These are phyloP conservation scores for Tupiocoris notatus DNA, from an alignment of 2,888 invertebrate genomes.

Conservation along the genomic window DNA sequence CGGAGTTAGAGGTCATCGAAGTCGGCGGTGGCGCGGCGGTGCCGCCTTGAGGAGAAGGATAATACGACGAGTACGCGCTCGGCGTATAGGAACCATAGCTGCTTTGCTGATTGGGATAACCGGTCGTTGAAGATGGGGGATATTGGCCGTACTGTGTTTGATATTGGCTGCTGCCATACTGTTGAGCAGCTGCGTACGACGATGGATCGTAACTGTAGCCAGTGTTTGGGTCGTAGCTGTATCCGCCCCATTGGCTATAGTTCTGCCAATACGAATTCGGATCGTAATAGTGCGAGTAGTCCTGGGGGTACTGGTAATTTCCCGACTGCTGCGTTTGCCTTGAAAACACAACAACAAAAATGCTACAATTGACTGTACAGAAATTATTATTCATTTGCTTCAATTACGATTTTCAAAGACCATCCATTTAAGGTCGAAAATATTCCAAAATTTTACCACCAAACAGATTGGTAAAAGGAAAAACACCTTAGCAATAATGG, in stretches of 20 bases:
- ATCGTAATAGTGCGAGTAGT: conserved; percentile 78
- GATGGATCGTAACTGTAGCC: conserved; percentile 36
- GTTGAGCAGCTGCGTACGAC: conserved; percentile 20
- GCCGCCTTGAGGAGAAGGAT: conserved; percentile 13
- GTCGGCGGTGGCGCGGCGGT: conserved; percentile 19
- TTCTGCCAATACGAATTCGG: conserved; percentile 81
- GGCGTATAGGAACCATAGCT: conserved; percentile 5
- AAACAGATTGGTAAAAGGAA: not conserved
- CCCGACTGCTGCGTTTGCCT: conserved; percentile 51
- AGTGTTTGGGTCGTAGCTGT: conserved; percentile 56
- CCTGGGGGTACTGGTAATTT: conserved; percentile 53
- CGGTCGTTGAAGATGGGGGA: conserved; percentile 10
- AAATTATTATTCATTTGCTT: too few species aligned
- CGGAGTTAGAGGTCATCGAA: not conserved
- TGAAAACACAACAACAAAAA: not conserved
- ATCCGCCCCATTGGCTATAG: conserved; percentile 74
- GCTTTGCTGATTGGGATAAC: conserved; percentile 36
- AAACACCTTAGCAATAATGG: not conserved
- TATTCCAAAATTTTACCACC: not conserved
- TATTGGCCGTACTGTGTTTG: conserved; percentile 27
- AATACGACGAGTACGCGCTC: conserved; percentile 28
- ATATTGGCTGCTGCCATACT: conserved; percentile 24
- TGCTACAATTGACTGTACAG: too few species aligned
- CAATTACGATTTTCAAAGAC: too few species aligned
- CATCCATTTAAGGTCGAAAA: not conserved